A percentile compares a stretch with the other conserved stretches of the same genome.
Conservation (phyloP, 2,113 vertebrate species). For the Myotis brandtii region DNA sequence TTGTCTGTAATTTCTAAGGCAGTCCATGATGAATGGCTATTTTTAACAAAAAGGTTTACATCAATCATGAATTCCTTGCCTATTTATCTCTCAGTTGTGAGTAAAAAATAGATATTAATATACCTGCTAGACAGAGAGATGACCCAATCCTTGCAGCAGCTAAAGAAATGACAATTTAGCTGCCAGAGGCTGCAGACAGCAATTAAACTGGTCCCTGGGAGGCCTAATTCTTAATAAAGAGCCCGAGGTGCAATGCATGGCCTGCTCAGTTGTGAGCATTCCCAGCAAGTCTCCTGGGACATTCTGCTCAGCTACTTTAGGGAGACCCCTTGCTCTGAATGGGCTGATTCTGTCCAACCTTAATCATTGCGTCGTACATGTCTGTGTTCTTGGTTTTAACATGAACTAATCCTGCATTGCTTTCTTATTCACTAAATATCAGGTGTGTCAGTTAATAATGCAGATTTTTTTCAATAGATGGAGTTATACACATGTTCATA, state of each 20-base stretch:
- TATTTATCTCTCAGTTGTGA: slow-evolving; percentile 25
- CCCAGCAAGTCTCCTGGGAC: not conserved
- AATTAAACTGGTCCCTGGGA: not conserved
- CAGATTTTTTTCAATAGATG: too few species aligned
- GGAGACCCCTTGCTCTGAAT: not conserved
- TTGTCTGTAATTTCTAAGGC: slow-evolving; percentile 18
- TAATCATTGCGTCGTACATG: accelerated
- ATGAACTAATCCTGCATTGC: not conserved
- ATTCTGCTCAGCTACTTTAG: too few species aligned
- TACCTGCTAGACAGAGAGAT: not conserved
- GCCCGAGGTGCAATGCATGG: accelerated
- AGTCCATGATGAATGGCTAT: slow-evolving; percentile 12
- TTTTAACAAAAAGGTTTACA: not conserved
- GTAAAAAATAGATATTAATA: slow-evolving; percentile 45
- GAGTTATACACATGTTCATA: too few species aligned
- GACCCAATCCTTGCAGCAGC: not conserved
- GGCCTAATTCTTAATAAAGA: not conserved
- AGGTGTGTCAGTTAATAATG: too few species aligned
- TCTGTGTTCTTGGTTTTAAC: not conserved
- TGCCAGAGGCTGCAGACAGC: not conserved
- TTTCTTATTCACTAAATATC: not conserved
- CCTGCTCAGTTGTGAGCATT: accelerated
- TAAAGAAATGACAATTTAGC: not conserved
- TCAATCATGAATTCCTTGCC: slow-evolving; percentile 20
- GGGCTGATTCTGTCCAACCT: too few species aligned